phyloP scores from a whole-genome alignment of 2,113 vertebrate species.

The Orcinus orca region DNA sequence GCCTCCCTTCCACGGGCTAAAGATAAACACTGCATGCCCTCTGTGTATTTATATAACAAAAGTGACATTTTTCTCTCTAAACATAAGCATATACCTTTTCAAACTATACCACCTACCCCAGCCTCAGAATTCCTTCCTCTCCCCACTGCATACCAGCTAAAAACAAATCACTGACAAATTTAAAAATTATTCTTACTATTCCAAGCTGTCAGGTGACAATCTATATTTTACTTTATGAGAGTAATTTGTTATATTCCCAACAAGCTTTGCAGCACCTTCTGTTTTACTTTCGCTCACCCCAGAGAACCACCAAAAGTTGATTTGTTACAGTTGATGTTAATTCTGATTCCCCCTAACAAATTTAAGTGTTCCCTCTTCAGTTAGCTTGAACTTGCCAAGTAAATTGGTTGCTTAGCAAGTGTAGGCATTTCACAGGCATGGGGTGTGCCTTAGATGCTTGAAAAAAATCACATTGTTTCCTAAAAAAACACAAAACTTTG shows the following conservation, averaged over 20 bases:
- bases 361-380: not conserved
- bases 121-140: not conserved
- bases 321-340: not conserved
- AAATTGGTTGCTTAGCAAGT: not conserved
- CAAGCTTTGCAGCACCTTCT: not conserved
- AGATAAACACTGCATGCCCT: not conserved
- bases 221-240: not conserved
- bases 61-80: not conserved
- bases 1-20: not conserved
- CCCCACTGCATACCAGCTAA: not conserved
- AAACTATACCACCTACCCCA: not conserved
- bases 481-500: not conserved
- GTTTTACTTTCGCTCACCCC: not conserved
- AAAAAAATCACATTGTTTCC: not conserved
- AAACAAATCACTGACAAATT: not conserved
- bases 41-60: not conserved
- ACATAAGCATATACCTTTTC: not conserved
- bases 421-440: slow-evolving; percentile 16
- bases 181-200: not conserved
- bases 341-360: slow-evolving; percentile 4
- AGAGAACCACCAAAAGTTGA: slow-evolving; percentile 39
- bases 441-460: not conserved
- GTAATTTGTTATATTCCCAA: not conserved
- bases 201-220: not conserved
- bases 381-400: not conserved